Conservation (phyloP, 1,140 invertebrate species). For the Manduca sexta region DNA sequence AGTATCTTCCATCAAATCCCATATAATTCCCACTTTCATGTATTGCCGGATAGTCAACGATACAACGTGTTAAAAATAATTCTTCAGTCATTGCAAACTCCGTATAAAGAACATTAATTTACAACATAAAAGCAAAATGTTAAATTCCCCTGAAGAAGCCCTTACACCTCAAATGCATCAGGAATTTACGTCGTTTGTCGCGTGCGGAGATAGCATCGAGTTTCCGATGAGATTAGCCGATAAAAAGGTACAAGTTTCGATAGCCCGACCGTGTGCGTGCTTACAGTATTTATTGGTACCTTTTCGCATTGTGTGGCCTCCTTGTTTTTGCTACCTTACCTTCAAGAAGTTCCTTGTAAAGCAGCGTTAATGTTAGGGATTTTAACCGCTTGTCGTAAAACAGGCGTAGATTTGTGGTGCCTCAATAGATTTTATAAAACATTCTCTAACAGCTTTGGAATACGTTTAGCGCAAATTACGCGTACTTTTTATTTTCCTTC, state of each 20-base stretch:
- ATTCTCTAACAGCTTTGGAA: too few species aligned
- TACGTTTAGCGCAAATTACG: too few species aligned
- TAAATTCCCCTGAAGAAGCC: background rate
- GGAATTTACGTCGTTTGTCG: slow-evolving; percentile 18
- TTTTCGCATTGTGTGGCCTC: slow-evolving; percentile 31
- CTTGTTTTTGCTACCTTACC: background rate
- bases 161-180: background rate
- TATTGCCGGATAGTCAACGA: too few species aligned
- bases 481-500: too few species aligned
- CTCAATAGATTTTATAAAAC: too few species aligned
- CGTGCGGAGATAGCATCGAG: slow-evolving; percentile 26
- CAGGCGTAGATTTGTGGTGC: too few species aligned
- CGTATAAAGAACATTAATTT: background rate
- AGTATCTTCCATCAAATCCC: too few species aligned
- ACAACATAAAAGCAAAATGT: background rate
- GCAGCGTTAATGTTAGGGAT: too few species aligned
- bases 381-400: too few species aligned
- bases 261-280: slow-evolving; percentile 17
- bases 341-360: too few species aligned
- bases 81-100: background rate
- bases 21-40: too few species aligned
- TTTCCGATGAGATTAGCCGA: slow-evolving; percentile 14
- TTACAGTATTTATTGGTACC: slow-evolving; percentile 22
- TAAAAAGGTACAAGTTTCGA: slow-evolving; percentile 27
- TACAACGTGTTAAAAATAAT: too few species aligned